Percentiles rank a stretch among this genome's conserved stretches.
Evolutionary conservation across 1,140 invertebrate genomes (phyloP).

Genomic region (Phthorimaea operculella): DNA sequence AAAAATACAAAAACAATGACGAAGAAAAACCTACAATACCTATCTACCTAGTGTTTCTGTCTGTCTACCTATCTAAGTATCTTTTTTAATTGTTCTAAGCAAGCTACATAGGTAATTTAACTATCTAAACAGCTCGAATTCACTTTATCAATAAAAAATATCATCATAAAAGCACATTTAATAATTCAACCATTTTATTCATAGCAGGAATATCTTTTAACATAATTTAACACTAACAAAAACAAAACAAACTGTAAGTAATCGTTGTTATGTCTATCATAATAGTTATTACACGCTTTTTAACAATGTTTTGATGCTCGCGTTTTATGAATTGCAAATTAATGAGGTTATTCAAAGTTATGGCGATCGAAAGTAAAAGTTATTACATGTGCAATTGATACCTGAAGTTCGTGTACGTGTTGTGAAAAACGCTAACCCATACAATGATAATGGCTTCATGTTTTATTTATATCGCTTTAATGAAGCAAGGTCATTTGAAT

Average conservation of each 20-base stretch:
- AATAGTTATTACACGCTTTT: background rate
- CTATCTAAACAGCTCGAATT: too few relatives aligned
- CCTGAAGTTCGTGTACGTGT: constrained; percentile 5
- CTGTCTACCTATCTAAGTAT: too few relatives aligned
- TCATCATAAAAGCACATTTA: too few relatives aligned
- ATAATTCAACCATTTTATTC: too few relatives aligned
- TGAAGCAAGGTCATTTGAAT: constrained; percentile 58
- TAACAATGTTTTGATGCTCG: background rate
- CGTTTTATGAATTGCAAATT: background rate
- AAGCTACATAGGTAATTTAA: too few relatives aligned
- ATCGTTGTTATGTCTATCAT: background rate
- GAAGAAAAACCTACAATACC: too few relatives aligned
- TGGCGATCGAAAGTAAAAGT: background rate
- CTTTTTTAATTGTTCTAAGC: too few relatives aligned
- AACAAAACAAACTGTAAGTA: background rate
- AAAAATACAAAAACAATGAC: too few relatives aligned
- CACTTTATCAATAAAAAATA: too few relatives aligned
- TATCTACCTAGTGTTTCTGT: too few relatives aligned
- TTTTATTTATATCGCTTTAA: constrained; percentile 60
- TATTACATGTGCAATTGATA: background rate
- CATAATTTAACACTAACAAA: background rate
- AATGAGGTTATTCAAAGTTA: background rate
- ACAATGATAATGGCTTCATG: constrained; percentile 53
- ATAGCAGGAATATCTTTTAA: background rate
- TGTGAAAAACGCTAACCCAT: constrained; percentile 43